A percentile compares a stretch with the other conserved stretches of the same genome.
phyloP scores from a whole-genome alignment of 64 coral and sea anemone species.

The Orbicella faveolata region DNA sequence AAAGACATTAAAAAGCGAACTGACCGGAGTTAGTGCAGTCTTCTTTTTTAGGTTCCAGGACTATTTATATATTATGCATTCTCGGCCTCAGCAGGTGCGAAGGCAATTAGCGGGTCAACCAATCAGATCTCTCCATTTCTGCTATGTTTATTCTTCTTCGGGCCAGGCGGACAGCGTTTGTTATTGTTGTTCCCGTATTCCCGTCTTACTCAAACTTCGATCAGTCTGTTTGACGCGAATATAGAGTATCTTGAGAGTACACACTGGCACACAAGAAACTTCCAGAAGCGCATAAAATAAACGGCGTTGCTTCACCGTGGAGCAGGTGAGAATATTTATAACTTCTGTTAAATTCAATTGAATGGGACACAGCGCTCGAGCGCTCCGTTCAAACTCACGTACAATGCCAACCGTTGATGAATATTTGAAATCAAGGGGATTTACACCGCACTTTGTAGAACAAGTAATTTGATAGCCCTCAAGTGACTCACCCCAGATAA shows the following conservation, averaged over 20 bases:
- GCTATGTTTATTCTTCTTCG: not conserved
- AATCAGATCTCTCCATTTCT: conserved; percentile 14
- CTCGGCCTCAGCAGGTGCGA: conserved; percentile 13
- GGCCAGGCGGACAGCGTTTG: not conserved
- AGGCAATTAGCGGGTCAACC: conserved; percentile 15
- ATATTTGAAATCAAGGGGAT: conserved; percentile 14
- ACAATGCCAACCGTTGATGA: not conserved
- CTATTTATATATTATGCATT: conserved; percentile 7
- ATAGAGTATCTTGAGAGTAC: not conserved
- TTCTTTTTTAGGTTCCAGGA: not conserved
- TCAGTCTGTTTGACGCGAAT: not conserved
- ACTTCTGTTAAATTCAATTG: not conserved
- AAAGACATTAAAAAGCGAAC: not conserved
- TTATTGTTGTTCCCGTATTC: conserved; percentile 8
- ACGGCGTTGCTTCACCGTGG: not conserved
- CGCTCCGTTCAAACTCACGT: not conserved
- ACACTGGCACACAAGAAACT: not conserved
- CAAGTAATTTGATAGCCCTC: not conserved
- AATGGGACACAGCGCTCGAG: not conserved
- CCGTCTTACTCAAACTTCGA: conserved; percentile 5
- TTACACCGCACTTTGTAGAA: conserved; percentile 1
- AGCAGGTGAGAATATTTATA: conserved; percentile 1
- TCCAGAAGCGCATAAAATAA: not conserved
- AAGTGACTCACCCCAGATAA: not conserved
- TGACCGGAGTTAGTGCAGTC: not conserved